Conservation (phyloP, 2,113 vertebrate genomes). For the Martes martes region DNA sequence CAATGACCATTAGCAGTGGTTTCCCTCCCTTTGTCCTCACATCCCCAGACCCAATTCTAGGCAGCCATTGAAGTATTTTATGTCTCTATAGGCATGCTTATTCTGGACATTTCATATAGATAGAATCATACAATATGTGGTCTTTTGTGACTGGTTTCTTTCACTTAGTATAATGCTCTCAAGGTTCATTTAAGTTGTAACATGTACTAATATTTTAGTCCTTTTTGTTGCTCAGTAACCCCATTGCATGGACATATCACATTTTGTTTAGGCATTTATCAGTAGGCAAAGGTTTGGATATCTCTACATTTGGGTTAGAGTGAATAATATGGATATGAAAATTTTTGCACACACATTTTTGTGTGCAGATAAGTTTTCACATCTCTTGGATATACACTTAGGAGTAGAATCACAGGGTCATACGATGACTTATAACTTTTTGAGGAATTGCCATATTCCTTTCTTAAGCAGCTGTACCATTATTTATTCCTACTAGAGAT, state of each 20-base stretch:
- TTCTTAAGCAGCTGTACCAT: background rate
- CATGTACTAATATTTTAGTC: background rate
- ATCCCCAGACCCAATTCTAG: background rate
- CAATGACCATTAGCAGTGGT: background rate
- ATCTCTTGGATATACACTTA: background rate
- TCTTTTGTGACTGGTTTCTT: background rate
- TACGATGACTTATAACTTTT: background rate
- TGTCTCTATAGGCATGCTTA: background rate
- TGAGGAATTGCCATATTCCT: background rate
- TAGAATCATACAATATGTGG: background rate
- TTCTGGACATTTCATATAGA: background rate
- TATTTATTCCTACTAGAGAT: background rate
- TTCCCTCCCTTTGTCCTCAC: background rate
- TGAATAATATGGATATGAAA: background rate
- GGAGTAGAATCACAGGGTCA: background rate
- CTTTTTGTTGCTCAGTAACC: background rate
- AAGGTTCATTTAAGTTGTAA: background rate
- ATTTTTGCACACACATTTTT: background rate
- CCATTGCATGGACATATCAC: background rate
- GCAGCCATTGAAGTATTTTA: background rate
- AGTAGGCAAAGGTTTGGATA: background rate
- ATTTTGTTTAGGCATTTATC: background rate
- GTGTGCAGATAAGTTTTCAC: background rate
- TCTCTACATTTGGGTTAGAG: background rate
- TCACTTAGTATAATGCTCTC: background rate